A percentile compares a stretch with the other conserved stretches of the same genome.
Evolutionary conservation across 2,888 invertebrate species (phyloP).

Genomic region (Antitype chi): DNA sequence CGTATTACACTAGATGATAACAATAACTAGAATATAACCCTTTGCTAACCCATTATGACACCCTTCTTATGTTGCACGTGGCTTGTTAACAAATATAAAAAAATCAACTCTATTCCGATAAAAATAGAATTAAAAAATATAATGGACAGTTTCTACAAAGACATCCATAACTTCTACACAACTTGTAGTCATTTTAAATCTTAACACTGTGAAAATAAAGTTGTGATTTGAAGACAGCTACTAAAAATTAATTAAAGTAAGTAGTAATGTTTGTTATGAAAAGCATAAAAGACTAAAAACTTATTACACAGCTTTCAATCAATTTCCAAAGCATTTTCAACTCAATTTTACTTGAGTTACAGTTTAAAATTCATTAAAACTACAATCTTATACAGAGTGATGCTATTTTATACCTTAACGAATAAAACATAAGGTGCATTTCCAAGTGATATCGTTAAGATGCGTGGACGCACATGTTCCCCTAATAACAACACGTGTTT

Average conservation of each 20-base stretch:
- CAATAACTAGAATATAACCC: constrained; percentile 43
- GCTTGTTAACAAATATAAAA: neutral
- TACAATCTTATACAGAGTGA: rapidly evolving
- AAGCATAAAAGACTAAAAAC: constrained; percentile 46
- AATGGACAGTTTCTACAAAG: constrained; percentile 5
- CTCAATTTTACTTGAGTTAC: neutral
- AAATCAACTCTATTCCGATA: rapidly evolving
- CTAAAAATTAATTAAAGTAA: constrained; percentile 11
- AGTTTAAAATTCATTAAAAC: constrained; percentile 22
- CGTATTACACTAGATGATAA: constrained; percentile 39
- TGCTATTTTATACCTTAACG: rapidly evolving
- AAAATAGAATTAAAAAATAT: neutral
- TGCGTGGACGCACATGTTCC: constrained; percentile 66
- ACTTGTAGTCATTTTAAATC: constrained; percentile 17
- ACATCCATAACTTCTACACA: constrained; percentile 16
- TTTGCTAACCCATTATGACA: constrained; percentile 59
- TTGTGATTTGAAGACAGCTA: neutral
- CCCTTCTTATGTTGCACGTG: constrained; percentile 55
- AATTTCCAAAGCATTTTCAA: constrained; percentile 19
- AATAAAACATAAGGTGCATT: rapidly evolving
- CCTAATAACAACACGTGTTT: constrained; percentile 64
- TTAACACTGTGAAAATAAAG: rapidly evolving
- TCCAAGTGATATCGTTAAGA: constrained; percentile 25
- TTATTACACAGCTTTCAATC: constrained; percentile 25
- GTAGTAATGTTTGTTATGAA: constrained; percentile 39